Conservation (phyloP, 1,140 invertebrate species). For the Chlorops oryzae region DNA sequence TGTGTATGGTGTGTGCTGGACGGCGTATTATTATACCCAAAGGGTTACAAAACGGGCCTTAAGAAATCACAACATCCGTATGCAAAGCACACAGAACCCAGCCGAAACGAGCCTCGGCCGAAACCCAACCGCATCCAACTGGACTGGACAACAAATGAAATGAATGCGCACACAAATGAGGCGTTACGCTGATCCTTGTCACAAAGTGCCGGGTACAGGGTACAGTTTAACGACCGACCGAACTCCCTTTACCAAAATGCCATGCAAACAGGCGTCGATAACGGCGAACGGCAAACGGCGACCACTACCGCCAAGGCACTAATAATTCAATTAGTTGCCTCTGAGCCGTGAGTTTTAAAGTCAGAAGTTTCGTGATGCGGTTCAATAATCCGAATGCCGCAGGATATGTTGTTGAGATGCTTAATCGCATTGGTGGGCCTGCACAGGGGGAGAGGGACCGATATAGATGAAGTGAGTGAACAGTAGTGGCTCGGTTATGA, state of each 20-base stretch:
- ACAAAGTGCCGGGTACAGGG: neutral
- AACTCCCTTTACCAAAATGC: neutral
- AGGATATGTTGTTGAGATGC: too few species aligned
- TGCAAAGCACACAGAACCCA: too few species aligned
- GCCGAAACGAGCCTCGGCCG: neutral
- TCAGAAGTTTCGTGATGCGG: constrained; percentile 1
- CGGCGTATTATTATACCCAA: constrained; percentile 5
- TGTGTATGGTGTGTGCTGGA: neutral
- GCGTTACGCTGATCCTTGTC: constrained; percentile 15
- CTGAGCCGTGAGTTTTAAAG: constrained; percentile 4
- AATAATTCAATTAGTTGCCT: constrained; percentile 16
- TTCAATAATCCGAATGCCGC: constrained; percentile 8
- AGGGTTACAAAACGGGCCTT: constrained; percentile 9
- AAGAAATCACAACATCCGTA: neutral
- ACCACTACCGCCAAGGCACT: neutral
- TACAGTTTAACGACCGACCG: neutral
- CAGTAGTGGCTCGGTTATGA: too few species aligned
- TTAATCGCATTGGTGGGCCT: too few species aligned
- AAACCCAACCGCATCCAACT: neutral
- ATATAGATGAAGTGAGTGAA: too few species aligned
- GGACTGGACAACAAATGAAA: neutral
- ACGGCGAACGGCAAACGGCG: too few species aligned
- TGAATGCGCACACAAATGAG: neutral
- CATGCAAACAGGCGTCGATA: too few species aligned
- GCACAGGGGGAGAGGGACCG: too few species aligned